Percentiles rank a stretch among this genome's conserved stretches.
These are phyloP conservation scores for Diacarnus erythraeanus DNA, from an alignment of 37 sponge, comb jelly and placozoan species.

Conservation along the genomic window DNA sequence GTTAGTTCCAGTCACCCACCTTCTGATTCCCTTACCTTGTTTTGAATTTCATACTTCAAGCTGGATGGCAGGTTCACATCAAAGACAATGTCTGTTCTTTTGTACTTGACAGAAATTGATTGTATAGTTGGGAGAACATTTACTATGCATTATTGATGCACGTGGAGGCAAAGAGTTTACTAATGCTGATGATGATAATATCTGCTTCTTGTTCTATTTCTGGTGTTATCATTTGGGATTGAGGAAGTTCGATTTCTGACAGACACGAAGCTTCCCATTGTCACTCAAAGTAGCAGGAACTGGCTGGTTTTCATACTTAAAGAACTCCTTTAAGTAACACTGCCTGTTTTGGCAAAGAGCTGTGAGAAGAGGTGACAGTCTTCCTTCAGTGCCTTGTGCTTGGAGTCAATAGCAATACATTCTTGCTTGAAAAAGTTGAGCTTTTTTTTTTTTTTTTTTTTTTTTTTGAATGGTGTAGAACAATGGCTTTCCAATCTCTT, in stretches of 20 bases:
- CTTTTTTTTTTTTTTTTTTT: background rate
- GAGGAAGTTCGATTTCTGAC: background rate
- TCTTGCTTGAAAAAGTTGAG: background rate
- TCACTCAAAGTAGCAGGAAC: no score
- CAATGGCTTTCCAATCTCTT: background rate
- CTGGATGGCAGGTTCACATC: background rate
- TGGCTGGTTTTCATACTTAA: no score
- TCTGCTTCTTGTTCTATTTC: conserved; percentile 1
- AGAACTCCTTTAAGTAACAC: no score
- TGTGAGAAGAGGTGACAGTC: background rate
- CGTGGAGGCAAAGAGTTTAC: background rate
- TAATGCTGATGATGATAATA: background rate
- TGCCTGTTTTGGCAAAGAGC: no score
- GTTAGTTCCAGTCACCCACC: background rate
- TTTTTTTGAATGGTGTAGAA: background rate
- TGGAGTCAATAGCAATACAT: background rate
- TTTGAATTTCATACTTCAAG: background rate
- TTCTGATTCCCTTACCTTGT: background rate
- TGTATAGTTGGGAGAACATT: background rate
- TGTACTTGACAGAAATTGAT: background rate
- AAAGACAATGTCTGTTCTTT: no score
- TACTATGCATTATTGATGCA: background rate
- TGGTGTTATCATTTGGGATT: background rate
- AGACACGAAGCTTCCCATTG: no score
- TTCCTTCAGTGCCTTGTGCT: conserved; percentile 1